Base-by-base conservation (phyloP, 2,113 vertebrate species). In the Corapipo altera region DNA sequence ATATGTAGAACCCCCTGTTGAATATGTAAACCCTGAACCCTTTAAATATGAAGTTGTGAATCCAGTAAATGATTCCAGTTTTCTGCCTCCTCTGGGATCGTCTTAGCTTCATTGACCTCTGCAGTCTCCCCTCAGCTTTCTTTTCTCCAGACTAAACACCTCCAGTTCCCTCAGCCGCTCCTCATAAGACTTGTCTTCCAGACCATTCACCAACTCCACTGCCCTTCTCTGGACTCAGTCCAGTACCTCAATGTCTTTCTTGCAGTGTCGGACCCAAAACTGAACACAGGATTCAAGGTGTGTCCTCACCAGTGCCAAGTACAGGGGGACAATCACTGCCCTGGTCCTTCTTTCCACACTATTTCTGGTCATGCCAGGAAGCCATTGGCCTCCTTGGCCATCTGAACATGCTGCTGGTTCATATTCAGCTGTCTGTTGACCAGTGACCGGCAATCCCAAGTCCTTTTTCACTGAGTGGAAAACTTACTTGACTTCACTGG, bases 161-260 rank as follows among this genome's bases (percentile, higher is more conserved):
- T 20, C 19, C 39, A 65, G 28, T 22, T 65, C 62, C 20, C 28
- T 33, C 41, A 44, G 19, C 41, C 12, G 15, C 41, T 65, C 62
- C 28, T 44, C 62, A 11, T 65, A 65, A 43, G 20, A 32, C 41
- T 65, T 44, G 28, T 44, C 28, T 44, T 65, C 22, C 18, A 55
- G 72, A 23, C 15, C 17, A 27, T 43, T 71, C 32, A 43, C 15
- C 22, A 37, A 2, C 15, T 23, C 10, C 0, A 0, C 5, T 49
- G 32, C 22, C 35, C 41, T 27, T 23, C 41, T 65, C 39, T 30
- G 26, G 20, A 44, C 26, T 23, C 4, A 1, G 9, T 44, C 14
- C 62, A 65, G 30, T 30, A 44, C 13, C 20, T 65, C 30, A 44
- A 11, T 44, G 11, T 43, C 27, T 30, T 64, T 44, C 28, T 65